Base-by-base conservation (phyloP, 2,113 vertebrate species). In the Trinectes maculatus region DNA sequence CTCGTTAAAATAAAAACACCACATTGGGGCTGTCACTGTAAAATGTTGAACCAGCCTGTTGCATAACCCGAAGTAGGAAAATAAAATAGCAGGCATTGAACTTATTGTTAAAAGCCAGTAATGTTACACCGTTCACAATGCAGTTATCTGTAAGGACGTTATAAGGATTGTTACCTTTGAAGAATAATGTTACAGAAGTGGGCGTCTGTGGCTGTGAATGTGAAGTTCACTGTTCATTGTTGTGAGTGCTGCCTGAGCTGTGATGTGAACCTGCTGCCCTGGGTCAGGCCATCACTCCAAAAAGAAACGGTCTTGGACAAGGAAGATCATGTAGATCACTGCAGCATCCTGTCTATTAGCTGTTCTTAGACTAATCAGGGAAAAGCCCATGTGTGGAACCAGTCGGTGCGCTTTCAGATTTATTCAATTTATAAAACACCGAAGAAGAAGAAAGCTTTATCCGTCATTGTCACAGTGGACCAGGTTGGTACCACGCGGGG, bases 51-150 rank as follows among this genome's bases (percentile, higher is more conserved):
- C 18, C 24, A 21, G n/a, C 8, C 21, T 48, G 31, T 39, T 64
- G 29, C 57, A 42, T 8, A 39, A 71, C 34, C 19, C 49, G 8
- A 37, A 46, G 37, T 24, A 46, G 24, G 13, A 51, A 43, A 63
- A 42, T n/a, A n/a, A n/a, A n/a, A n/a, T n/a, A n/a, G 22, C 16
- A 24, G 36, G 28, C 4, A 49, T 47, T 8, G 18, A 11, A 28
- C 21, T 51, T 68, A 13, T 21, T 55, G 78, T 67, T 83, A 69
- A 16, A 21, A 19, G 3, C 44, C 36, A 24, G 22, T 52, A 73
- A 67, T 13, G 34, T 53, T 57, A 67, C 51, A 55, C 61, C 65
- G 24, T n/a, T 16, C 25, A 47, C 26, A 49, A 43, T 19, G 40
- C 51, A 37, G 28, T 54, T 66, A 56, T 36, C 53, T 56, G 15